These are phyloP conservation scores for Grantiella picta DNA, from an alignment of 2,113 vertebrate species.

Conservation along the genomic window DNA sequence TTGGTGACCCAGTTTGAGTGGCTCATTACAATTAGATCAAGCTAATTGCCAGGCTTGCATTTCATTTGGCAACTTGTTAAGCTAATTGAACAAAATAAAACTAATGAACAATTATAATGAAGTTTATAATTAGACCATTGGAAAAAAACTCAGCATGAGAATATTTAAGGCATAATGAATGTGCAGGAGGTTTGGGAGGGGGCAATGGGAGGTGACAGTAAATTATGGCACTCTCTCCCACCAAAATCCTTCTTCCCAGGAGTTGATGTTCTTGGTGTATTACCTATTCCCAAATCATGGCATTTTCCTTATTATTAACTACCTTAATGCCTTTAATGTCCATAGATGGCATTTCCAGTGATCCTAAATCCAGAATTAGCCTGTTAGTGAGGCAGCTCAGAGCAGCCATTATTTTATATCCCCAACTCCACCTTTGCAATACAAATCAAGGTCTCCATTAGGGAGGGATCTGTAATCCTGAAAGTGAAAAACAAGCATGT, in stretches of 20 bases:
- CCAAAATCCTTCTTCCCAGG: neutral
- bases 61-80: conserved; percentile 74
- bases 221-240: neutral
- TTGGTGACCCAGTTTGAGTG: conserved; percentile 49
- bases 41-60: conserved; percentile 71
- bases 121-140: conserved; percentile 74
- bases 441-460: neutral
- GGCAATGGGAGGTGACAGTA: neutral
- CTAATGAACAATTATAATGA: conserved; percentile 78
- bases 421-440: too few species aligned
- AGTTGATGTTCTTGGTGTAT: neutral
- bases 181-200: neutral
- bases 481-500: neutral
- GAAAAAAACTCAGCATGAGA: conserved; percentile 61
- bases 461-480: neutral
- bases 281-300: neutral
- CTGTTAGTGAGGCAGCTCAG: neutral
- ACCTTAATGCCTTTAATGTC: neutral
- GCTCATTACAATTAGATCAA: conserved; percentile 59
- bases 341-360: neutral
- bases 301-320: neutral
- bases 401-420: accelerated
- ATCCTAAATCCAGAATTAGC: neutral
- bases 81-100: conserved; percentile 77
- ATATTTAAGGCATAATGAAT: conserved; percentile 65